Conservation (phyloP, 1,140 invertebrate species). For the Bombus turneri region DNA sequence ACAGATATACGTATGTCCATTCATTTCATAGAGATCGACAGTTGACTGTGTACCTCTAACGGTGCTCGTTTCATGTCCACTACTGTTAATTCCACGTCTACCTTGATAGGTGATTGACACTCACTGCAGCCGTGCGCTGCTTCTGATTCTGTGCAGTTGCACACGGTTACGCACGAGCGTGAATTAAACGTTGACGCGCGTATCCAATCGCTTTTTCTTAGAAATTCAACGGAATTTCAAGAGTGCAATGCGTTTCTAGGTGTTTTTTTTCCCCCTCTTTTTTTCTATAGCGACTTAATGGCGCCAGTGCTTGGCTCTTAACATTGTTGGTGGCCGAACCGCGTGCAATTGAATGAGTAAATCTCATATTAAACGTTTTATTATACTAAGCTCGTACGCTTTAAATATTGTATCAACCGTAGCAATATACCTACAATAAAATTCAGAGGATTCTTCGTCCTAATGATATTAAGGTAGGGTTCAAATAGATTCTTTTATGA, state of each 20-base stretch:
- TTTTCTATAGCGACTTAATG: slow-evolving; percentile 42
- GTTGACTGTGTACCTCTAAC: neutral
- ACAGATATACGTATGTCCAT: too few relatives aligned
- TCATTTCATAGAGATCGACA: neutral
- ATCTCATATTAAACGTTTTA: neutral
- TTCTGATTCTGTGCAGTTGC: slow-evolving; percentile 15
- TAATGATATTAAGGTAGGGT: neutral
- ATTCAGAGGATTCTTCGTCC: neutral
- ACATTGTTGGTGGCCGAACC: neutral
- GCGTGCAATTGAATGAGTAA: neutral
- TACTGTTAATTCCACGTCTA: slow-evolving; percentile 19
- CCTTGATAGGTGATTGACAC: slow-evolving; percentile 26
- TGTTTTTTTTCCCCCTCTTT: too few relatives aligned
- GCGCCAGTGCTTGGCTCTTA: neutral
- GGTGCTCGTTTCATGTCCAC: neutral
- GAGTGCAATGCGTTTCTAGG: neutral
- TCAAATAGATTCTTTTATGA: too few relatives aligned
- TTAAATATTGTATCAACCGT: neutral
- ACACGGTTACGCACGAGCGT: slow-evolving; percentile 23
- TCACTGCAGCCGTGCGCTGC: neutral
- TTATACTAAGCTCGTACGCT: neutral
- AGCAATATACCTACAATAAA: too few relatives aligned
- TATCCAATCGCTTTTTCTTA: slow-evolving; percentile 7
- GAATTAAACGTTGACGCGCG: slow-evolving; percentile 21
- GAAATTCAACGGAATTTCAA: slow-evolving; percentile 31